A percentile compares a stretch with the other conserved stretches of the same genome.
These are phyloP conservation scores for Nineta flava DNA, from an alignment of 2,888 invertebrate species.

Conservation along the genomic window DNA sequence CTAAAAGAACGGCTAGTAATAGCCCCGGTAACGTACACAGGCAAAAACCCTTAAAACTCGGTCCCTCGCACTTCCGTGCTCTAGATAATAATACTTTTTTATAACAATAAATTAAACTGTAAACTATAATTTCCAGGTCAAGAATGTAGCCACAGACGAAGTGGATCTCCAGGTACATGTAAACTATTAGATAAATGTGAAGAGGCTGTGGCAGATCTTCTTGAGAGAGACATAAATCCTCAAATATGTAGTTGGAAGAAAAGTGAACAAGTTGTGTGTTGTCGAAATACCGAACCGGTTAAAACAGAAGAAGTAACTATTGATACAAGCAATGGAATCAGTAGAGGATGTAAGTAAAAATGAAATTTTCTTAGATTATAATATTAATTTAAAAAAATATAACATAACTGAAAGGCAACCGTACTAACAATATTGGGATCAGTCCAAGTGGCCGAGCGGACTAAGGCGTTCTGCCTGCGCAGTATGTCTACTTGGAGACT, in stretches of 20 bases:
- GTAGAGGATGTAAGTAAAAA: neutral
- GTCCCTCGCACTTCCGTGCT: too few relatives aligned
- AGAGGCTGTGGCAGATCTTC: neutral
- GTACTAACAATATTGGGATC: too few relatives aligned
- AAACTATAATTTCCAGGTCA: neutral
- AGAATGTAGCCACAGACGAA: neutral
- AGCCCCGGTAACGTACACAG: too few relatives aligned
- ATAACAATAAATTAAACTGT: too few relatives aligned
- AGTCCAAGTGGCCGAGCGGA: too few relatives aligned
- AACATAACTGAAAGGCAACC: too few relatives aligned
- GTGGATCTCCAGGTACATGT: neutral
- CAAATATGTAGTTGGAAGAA: conserved; percentile 7
- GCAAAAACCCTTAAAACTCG: too few relatives aligned
- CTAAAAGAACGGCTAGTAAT: too few relatives aligned
- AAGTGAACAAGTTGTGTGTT: conserved; percentile 8
- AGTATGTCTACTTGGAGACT: too few relatives aligned
- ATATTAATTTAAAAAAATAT: too few relatives aligned
- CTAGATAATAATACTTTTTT: too few relatives aligned
- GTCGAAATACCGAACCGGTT: conserved; percentile 1
- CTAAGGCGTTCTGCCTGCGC: too few relatives aligned
- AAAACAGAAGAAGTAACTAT: neutral
- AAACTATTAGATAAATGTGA: neutral
- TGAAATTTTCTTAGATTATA: neutral
- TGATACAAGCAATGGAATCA: neutral
- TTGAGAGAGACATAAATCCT: conserved; percentile 1